phyloP scores from a whole-genome alignment of 1,140 invertebrate genomes.

The Nylanderia fulva region DNA sequence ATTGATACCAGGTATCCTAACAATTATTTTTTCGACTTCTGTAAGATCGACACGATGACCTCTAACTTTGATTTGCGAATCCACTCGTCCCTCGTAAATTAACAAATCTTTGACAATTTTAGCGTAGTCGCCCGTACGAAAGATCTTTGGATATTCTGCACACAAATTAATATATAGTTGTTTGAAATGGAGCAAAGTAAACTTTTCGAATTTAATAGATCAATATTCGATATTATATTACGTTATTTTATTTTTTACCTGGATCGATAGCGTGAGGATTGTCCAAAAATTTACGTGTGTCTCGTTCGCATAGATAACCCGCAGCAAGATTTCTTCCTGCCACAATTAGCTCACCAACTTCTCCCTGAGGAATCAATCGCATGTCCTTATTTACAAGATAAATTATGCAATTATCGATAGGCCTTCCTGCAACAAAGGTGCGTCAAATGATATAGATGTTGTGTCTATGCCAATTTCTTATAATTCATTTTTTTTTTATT shows the following conservation, averaged over 20 bases:
- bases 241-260: conserved; percentile 83
- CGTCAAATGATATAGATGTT: conserved; percentile 5
- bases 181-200: background rate
- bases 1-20: conserved; percentile 86
- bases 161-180: background rate
- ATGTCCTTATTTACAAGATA: conserved; percentile 92
- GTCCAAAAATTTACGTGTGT: conserved; percentile 90
- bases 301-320: conserved; percentile 92
- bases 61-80: conserved; percentile 95
- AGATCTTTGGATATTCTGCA: conserved; percentile 89
- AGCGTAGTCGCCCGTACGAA: conserved; percentile 94
- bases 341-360: conserved; percentile 93
- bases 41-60: conserved; percentile 94
- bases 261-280: conserved; percentile 89
- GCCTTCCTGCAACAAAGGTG: conserved; percentile 85
- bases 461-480: background rate
- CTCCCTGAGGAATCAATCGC: conserved; percentile 88
- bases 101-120: conserved; percentile 90
- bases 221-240: background rate
- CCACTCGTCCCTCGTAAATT: conserved; percentile 93
- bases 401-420: conserved; percentile 92
- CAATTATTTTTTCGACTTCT: conserved; percentile 92
- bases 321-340: conserved; percentile 91
- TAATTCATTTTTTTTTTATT: too few relatives aligned
- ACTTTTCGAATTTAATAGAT: background rate